A percentile compares a stretch with the other conserved stretches of the same genome.
Evolutionary conservation across 2,113 vertebrate species (phyloP).

Genomic region (Oplegnathus fasciatus): DNA sequence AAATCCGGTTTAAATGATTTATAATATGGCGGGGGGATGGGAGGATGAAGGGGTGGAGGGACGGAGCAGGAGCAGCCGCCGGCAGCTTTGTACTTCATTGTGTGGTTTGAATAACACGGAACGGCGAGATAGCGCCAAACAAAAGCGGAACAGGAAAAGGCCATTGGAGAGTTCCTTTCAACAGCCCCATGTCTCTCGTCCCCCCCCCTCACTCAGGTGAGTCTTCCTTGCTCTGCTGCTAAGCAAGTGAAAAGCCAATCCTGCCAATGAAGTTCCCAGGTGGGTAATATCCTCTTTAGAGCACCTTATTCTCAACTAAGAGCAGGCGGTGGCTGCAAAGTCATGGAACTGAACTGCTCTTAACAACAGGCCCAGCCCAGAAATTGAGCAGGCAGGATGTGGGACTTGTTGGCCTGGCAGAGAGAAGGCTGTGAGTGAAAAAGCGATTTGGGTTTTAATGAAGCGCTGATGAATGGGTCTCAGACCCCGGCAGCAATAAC

Average conservation of each 20-base stretch:
- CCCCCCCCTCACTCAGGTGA: conserved; percentile 43
- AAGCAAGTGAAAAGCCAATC: conserved; percentile 54
- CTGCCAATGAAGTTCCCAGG: conserved; percentile 51
- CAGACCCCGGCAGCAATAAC: conserved; percentile 72
- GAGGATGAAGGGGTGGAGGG: conserved; percentile 15
- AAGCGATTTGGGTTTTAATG: conserved; percentile 79
- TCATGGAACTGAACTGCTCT: conserved; percentile 36
- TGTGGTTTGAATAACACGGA: conserved; percentile 73
- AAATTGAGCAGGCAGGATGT: conserved; percentile 62
- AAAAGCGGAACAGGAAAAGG: conserved; percentile 78
- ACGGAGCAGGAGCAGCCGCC: conserved; percentile 37
- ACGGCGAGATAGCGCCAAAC: conserved; percentile 70
- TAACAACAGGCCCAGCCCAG: conserved; percentile 49
- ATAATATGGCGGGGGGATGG: conserved; percentile 42
- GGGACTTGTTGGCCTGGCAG: conserved; percentile 59
- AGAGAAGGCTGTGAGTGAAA: conserved; percentile 65
- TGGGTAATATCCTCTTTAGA: conserved; percentile 64
- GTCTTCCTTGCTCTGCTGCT: conserved; percentile 33
- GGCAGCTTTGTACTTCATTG: conserved; percentile 76
- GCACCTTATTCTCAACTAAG: conserved; percentile 53
- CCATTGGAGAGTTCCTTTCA: conserved; percentile 71
- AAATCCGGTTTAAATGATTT: conserved; percentile 64
- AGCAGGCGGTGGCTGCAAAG: conserved; percentile 30
- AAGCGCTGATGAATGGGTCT: conserved; percentile 77
- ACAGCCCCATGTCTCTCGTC: conserved; percentile 20